Evolutionary conservation across 2,797 vertebrate genomes (phyloP).

Genomic region (Lacerta viridis): DNA sequence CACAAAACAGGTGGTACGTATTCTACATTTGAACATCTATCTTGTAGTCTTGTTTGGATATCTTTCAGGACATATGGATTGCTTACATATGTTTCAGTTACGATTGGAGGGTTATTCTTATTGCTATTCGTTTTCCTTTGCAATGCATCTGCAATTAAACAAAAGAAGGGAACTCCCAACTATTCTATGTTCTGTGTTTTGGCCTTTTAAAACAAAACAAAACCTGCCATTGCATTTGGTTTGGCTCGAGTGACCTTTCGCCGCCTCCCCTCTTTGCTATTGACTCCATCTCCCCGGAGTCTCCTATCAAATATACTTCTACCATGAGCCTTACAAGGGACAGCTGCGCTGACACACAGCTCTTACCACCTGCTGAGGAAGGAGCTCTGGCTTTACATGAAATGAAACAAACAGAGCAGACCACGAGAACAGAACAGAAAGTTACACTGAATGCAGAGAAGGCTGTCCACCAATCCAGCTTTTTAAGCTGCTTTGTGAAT

Average conservation of each 20-base stretch:
- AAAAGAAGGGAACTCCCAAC: conserved; percentile 39
- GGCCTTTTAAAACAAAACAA: not conserved
- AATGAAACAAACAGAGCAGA: not conserved
- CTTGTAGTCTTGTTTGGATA: no score
- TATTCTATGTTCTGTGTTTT: conserved; percentile 44
- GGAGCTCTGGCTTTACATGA: not conserved
- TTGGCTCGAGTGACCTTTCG: conserved; percentile 56
- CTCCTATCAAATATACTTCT: conserved; percentile 46
- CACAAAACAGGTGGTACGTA: no score
- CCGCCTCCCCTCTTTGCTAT: conserved; percentile 57
- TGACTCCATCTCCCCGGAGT: conserved; percentile 52
- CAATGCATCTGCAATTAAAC: no score
- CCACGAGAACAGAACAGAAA: fast-evolving
- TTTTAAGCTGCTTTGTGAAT: not conserved
- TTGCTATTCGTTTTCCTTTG: no score
- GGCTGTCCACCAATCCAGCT: not conserved
- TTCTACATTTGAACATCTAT: no score
- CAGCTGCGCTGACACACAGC: conserved; percentile 22
- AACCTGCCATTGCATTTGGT: conserved; percentile 45
- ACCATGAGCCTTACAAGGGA: not conserved
- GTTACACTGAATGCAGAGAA: no score
- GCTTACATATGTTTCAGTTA: no score
- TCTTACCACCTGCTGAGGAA: not conserved
- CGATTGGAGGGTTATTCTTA: no score
- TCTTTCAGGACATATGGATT: no score